phyloP scores from a whole-genome alignment of 2,113 vertebrate species.

The Amia ocellicauda region DNA sequence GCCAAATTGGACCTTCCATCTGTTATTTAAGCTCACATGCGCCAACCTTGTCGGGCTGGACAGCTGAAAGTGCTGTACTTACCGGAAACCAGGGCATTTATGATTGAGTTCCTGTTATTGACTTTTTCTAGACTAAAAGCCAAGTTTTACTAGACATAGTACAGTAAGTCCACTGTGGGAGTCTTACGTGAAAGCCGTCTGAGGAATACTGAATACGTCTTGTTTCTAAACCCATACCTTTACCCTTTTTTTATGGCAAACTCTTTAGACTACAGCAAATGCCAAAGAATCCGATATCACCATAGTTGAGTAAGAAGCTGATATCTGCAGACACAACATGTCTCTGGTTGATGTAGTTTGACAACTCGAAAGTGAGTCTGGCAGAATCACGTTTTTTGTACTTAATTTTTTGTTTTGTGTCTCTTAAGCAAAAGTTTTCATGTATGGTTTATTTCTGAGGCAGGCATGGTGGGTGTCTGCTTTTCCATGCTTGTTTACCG shows the following conservation, averaged over 20 bases:
- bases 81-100: constrained; percentile 82
- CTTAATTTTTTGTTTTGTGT: too few species aligned
- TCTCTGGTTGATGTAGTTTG: too few species aligned
- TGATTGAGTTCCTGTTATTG: constrained; percentile 93
- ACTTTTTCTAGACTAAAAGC: constrained; percentile 59
- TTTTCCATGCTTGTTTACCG: too few species aligned
- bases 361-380: not conserved
- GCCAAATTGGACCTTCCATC: constrained; percentile 49
- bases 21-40: constrained; percentile 52
- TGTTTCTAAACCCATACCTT: constrained; percentile 5
- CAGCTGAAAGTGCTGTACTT: constrained; percentile 58
- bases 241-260: constrained; percentile 1
- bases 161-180: constrained; percentile 48
- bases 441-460: too few species aligned
- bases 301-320: not conserved
- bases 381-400: too few species aligned
- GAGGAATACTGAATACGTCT: constrained; percentile 17
- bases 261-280: not conserved
- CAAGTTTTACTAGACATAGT: constrained; percentile 48
- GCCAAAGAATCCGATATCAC: not conserved
- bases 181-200: constrained; percentile 18
- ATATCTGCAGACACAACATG: not conserved
- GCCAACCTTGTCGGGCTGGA: constrained; percentile 44
- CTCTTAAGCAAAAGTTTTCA: too few species aligned
- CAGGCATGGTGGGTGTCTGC: too few species aligned